These are phyloP conservation scores for Cherax quadricarinatus DNA, from an alignment of 1,140 invertebrate species.

Conservation along the genomic window DNA sequence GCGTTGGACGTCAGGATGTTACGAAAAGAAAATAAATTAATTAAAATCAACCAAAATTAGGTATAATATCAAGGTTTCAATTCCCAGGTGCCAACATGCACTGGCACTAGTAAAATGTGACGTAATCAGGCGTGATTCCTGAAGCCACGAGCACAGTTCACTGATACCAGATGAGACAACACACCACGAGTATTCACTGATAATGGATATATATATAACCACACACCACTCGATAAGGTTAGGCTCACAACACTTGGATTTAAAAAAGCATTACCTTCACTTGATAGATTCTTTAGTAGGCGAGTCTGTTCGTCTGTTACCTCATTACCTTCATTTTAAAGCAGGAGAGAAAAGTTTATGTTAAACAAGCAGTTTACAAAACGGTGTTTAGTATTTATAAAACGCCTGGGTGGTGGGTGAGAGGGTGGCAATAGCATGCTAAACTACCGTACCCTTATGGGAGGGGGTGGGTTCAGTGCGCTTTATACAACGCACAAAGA, in stretches of 20 bases:
- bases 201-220: too few relatives aligned
- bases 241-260: conserved; percentile 6
- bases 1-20: too few relatives aligned
- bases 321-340: conserved; percentile 69
- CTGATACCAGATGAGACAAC: background rate
- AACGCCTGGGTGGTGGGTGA: background rate
- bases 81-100: too few relatives aligned
- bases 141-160: background rate
- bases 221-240: conserved; percentile 5
- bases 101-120: too few relatives aligned
- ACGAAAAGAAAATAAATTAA: too few relatives aligned
- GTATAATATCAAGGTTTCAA: too few relatives aligned
- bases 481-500: background rate
- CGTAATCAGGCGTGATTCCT: background rate
- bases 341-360: conserved; percentile 36
- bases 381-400: background rate
- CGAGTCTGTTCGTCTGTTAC: conserved; percentile 71
- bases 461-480: too few relatives aligned
- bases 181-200: background rate
- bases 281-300: conserved; percentile 72
- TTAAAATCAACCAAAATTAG: too few relatives aligned
- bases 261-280: conserved; percentile 70
- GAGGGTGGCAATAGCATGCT: background rate
- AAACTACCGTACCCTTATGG: background rate
- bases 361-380: background rate